Base-by-base conservation (phyloP, 2,113 vertebrate species). In the Cyanistes caeruleus region DNA sequence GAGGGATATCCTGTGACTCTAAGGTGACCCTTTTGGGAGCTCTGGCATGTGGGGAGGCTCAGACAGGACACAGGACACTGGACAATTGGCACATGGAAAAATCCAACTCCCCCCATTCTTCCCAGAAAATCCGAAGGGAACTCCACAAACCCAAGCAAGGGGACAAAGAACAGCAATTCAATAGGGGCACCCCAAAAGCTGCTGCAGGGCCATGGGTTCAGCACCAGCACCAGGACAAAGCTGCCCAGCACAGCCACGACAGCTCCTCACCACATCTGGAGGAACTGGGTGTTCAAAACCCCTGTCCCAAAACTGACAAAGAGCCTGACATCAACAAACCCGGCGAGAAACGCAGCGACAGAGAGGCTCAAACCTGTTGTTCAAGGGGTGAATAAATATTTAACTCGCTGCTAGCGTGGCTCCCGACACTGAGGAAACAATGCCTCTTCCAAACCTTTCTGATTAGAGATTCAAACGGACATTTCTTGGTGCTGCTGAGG, bases 371-470 rank as follows among this genome's bases (percentile, higher is more conserved):
- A 74, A 80, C 70, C 84, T 76, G 81, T 17, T 49, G 41, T 69
- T 83, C 86, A 69, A 78, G 70, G 75, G 81, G 44, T 15, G 52
- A 77, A 95, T 90, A 72, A 96, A 97, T 95, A 95, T 95, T 96
- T 95, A 93, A 93, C 95, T 33, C 79, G 33, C 55, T 30, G 69
- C 68, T 48, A 74, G 75, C 41, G 25, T 16, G 62, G 81, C 93
- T 91, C 94, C 76, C 33, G 12, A 92, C 89, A 49, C 91, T 49
- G n/a, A 12, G 87, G 94, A 58, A 93, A 94, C 94, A 93, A 94
- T 44, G 95, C 44, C 28, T 94, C 68, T 72, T 60, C 30, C 82
- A 84, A 94, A 90, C 25, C 89, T 25, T 28, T 52, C 87, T 49
- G 94, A 90, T 92, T 69, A 90, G 5, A 49, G 84, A 96, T 84